Evolutionary conservation across 2,888 invertebrate species (phyloP), one percentile per base, ranked within the genome.

Genomic region (Podabrus alpinus): DNA sequence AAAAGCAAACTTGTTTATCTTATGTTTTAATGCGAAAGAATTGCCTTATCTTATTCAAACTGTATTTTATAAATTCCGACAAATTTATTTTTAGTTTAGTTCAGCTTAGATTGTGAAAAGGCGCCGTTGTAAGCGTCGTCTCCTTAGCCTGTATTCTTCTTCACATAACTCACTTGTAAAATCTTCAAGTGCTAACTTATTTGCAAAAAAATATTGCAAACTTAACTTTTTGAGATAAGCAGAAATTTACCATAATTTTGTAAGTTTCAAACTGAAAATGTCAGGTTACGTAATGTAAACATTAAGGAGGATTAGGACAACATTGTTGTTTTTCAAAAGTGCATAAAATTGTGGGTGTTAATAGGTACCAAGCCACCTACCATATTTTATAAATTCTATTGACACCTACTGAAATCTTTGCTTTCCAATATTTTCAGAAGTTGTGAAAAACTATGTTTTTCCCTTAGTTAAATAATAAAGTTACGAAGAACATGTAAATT

Each of bases 61-160:
- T 60, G n/a, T 66, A 69, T 74, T 66, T 73, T 73, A 69, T 75
- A 77, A 74, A 78, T 78, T 78, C 78, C 78, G 72, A 71, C 66
- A 68, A 68, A 72, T 62, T 73, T 78, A 78, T 78, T 78, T 78
- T 73, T 78, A 76, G 69, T 69, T 71, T 59, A 59, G 61, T 71
- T 29, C 62, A 60, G 25, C 29, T 71, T 69, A 69, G 74, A 69
- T 69, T 69, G 75, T 69, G 71, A 68, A 71, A 62, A 71, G 74
- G 74, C 74, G 74, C 74, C 75, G 75, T 21, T 66, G 21, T 66
- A 60, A 66, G 69, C 69, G 75, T 71, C 75, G 75, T 72, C 60
- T 59, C 66, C 60, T 62, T 29, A 29, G 29, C 11, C 29, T 29
- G 11, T 45, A n/a, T 45, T 45, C n/a, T 45, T 45, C 45, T 45